Conservation (phyloP, 2,888 invertebrate genomes). For the Clostera curtula region DNA sequence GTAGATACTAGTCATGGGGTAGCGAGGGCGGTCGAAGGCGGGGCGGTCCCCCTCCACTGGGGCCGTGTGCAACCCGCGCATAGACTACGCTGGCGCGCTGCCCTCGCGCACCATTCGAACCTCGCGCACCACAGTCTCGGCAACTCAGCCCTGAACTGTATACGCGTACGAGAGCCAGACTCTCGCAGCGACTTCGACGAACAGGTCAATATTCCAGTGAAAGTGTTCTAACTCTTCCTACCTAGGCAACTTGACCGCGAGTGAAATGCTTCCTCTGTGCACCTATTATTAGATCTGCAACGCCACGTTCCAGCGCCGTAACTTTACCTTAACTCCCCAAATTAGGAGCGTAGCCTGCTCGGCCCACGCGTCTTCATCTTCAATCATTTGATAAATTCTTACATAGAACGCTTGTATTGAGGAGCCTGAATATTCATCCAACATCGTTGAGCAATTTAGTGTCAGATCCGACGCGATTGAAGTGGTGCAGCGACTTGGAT, state of each 20-base stretch:
- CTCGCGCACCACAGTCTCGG: constrained; percentile 71
- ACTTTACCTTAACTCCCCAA: constrained; percentile 74
- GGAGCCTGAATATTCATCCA: constrained; percentile 39
- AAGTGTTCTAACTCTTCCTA: constrained; percentile 46
- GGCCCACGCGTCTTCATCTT: constrained; percentile 45
- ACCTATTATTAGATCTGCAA: constrained; percentile 66
- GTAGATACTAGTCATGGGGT: constrained; percentile 23
- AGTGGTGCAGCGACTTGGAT: constrained; percentile 67
- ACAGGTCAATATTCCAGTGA: constrained; percentile 69
- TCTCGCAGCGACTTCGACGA: constrained; percentile 72
- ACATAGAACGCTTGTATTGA: constrained; percentile 42
- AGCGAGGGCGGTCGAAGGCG: constrained; percentile 34
- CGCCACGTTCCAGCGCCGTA: constrained; percentile 60
- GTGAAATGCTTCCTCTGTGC: constrained; percentile 57
- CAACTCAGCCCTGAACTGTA: constrained; percentile 64
- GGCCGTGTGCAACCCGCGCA: constrained; percentile 72
- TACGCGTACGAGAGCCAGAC: constrained; percentile 69
- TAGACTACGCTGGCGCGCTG: constrained; percentile 67
- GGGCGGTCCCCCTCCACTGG: constrained; percentile 60
- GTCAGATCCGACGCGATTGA: constrained; percentile 56
- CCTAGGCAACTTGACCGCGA: constrained; percentile 43
- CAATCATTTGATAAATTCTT: constrained; percentile 36
- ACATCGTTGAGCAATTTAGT: constrained; percentile 58
- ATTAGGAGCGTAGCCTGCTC: constrained; percentile 70
- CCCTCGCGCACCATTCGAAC: constrained; percentile 72